A percentile compares a stretch with the other conserved stretches of the same genome.
Evolutionary conservation across 2,113 vertebrate species (phyloP).

Genomic region (Lepidothrix coronata): DNA sequence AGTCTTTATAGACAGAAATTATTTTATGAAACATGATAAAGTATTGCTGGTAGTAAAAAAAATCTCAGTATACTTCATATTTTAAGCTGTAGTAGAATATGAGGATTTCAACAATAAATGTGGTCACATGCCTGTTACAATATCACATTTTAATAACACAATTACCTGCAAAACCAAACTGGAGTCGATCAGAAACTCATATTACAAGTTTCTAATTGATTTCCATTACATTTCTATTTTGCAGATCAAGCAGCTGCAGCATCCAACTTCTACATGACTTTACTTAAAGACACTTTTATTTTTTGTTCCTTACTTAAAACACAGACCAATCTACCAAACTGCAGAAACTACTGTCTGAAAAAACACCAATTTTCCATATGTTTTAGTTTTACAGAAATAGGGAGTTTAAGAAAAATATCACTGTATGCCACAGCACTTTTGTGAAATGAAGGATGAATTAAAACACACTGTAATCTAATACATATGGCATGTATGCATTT

Average conservation of each 20-base stretch:
- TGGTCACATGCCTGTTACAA: not conserved
- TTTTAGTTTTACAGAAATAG: not conserved
- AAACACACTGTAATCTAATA: not conserved
- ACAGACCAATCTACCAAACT: not conserved
- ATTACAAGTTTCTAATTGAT: not conserved
- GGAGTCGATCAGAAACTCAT: not conserved
- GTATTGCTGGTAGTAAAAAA: not conserved
- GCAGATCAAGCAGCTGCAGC: not conserved
- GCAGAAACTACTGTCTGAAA: not conserved
- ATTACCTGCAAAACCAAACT: not conserved
- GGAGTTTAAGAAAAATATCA: not conserved
- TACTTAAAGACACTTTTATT: not conserved
- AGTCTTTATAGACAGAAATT: not conserved
- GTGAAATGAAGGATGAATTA: not conserved
- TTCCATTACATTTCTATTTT: not conserved
- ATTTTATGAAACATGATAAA: not conserved
- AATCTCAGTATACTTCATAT: not conserved
- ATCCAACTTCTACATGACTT: not conserved
- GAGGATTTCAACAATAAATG: not conserved
- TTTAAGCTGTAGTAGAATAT: not conserved
- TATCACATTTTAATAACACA: not conserved
- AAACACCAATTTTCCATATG: not conserved
- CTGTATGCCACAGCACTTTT: not conserved
- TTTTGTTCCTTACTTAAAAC: not conserved
- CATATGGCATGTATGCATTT: not conserved